A percentile compares a stretch with the other conserved stretches of the same genome.
These are phyloP conservation scores for Pelobates cultripes DNA, from an alignment of 2,797 vertebrate genomes.

Conservation along the genomic window DNA sequence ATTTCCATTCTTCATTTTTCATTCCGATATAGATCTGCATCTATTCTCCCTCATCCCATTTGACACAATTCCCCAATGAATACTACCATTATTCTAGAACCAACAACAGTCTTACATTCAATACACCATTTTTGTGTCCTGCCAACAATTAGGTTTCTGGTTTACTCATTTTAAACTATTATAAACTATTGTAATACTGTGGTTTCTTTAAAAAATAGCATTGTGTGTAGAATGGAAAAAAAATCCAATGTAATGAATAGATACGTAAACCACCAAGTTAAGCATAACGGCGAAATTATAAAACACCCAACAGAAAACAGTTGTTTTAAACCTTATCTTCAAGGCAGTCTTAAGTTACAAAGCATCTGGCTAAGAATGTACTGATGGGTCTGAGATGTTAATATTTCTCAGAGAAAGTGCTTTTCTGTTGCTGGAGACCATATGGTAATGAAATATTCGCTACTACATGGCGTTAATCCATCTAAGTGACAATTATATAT, in stretches of 20 bases:
- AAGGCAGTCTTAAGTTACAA: slow-evolving; percentile 36
- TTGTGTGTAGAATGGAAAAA: slow-evolving; percentile 6
- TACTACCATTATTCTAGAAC: too few relatives aligned
- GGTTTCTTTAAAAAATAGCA: too few relatives aligned
- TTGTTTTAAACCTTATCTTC: slow-evolving; percentile 36
- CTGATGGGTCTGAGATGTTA: slow-evolving; percentile 38
- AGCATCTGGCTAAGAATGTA: slow-evolving; percentile 46
- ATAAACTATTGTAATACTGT: too few relatives aligned
- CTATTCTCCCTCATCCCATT: too few relatives aligned
- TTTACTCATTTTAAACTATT: too few relatives aligned
- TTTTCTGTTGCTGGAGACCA: slow-evolving; percentile 43
- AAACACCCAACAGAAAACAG: slow-evolving; percentile 39
- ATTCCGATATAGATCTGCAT: too few relatives aligned
- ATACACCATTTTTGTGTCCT: too few relatives aligned
- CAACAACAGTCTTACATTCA: too few relatives aligned
- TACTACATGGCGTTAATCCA: slow-evolving; percentile 44
- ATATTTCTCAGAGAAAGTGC: slow-evolving; percentile 50
- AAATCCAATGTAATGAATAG: slow-evolving; percentile 10
- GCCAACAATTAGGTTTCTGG: too few relatives aligned
- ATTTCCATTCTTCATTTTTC: too few relatives aligned
- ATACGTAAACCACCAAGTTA: slow-evolving; percentile 30
- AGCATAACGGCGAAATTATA: slow-evolving; percentile 19
- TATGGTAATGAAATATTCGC: slow-evolving; percentile 44
- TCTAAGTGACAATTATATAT: slow-evolving; percentile 52
- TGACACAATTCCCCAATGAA: too few relatives aligned